Evolutionary conservation across 2,888 invertebrate species (phyloP).

Genomic region (Chrysolina haemoptera): DNA sequence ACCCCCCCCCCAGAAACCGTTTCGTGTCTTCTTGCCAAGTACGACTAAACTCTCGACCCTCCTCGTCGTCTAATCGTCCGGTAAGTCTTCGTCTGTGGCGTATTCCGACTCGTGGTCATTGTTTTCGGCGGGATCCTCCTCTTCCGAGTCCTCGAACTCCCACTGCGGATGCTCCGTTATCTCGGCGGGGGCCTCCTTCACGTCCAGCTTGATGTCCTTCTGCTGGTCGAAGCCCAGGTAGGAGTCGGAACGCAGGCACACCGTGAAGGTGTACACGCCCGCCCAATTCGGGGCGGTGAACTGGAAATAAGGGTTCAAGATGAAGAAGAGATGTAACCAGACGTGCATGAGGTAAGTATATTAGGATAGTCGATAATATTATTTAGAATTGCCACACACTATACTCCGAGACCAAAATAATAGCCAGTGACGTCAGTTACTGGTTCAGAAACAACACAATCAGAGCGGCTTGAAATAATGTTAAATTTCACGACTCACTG

Average conservation of each 20-base stretch:
- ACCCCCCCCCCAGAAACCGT: neutral
- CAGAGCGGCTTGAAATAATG: too few species aligned
- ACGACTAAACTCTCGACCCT: neutral
- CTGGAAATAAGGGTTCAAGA: slow-evolving; percentile 51
- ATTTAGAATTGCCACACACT: too few species aligned
- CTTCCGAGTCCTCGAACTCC: slow-evolving; percentile 96
- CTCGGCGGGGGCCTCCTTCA: slow-evolving; percentile 94
- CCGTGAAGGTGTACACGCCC: slow-evolving; percentile 92
- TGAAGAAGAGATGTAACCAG: neutral
- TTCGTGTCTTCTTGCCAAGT: neutral
- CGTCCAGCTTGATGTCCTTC: slow-evolving; percentile 96
- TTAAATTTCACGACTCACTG: too few species aligned
- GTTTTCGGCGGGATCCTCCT: slow-evolving; percentile 74
- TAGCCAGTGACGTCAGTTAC: too few species aligned
- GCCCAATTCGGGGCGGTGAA: slow-evolving; percentile 97
- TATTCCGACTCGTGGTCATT: slow-evolving; percentile 79
- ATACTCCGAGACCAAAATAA: too few species aligned
- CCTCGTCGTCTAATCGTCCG: slow-evolving; percentile 65
- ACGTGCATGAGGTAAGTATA: too few species aligned
- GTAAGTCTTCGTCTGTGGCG: slow-evolving; percentile 79
- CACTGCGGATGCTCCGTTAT: slow-evolving; percentile 96
- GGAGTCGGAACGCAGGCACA: slow-evolving; percentile 96
- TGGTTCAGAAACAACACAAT: too few species aligned
- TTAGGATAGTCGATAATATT: too few species aligned
- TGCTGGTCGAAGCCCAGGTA: slow-evolving; percentile 97